Conservation (phyloP, 1,140 invertebrate genomes). For the Drosophila repletoides region DNA sequence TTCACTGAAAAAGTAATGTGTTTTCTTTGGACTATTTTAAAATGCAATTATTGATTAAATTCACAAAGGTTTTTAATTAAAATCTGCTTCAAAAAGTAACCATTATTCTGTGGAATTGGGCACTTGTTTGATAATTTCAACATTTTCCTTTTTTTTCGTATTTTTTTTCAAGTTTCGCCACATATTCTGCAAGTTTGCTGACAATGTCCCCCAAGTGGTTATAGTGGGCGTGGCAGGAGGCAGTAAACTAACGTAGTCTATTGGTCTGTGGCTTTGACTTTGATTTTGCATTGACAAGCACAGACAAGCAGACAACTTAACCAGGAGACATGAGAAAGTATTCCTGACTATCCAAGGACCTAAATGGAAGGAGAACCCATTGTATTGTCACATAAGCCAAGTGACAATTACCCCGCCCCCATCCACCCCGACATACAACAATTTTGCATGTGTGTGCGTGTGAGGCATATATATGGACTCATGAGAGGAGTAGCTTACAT, state of each 20-base stretch:
- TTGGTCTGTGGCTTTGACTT: slow-evolving; percentile 11
- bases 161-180: not conserved
- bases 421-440: slow-evolving; percentile 27
- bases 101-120: too few species aligned
- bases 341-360: not conserved
- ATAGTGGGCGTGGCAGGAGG: slow-evolving; percentile 13
- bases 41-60: too few species aligned
- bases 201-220: not conserved
- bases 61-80: too few species aligned
- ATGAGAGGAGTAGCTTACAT: not conserved
- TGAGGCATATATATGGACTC: slow-evolving; percentile 24
- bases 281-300: slow-evolving; percentile 21
- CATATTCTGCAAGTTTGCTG: too few species aligned
- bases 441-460: slow-evolving; percentile 39
- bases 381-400: slow-evolving; percentile 40
- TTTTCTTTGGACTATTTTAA: too few species aligned
- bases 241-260: slow-evolving; percentile 19
- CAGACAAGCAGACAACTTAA: slow-evolving; percentile 4
- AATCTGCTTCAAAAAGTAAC: too few species aligned
- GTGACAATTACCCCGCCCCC: slow-evolving; percentile 51
- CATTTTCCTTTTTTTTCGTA: not conserved
- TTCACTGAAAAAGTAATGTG: too few species aligned
- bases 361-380: not conserved
- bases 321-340: not conserved
- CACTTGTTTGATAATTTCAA: too few species aligned